A percentile compares a stretch with the other conserved stretches of the same genome.
These are phyloP conservation scores for Ceratina japonica DNA, from an alignment of 1,140 invertebrate species.

Conservation along the genomic window DNA sequence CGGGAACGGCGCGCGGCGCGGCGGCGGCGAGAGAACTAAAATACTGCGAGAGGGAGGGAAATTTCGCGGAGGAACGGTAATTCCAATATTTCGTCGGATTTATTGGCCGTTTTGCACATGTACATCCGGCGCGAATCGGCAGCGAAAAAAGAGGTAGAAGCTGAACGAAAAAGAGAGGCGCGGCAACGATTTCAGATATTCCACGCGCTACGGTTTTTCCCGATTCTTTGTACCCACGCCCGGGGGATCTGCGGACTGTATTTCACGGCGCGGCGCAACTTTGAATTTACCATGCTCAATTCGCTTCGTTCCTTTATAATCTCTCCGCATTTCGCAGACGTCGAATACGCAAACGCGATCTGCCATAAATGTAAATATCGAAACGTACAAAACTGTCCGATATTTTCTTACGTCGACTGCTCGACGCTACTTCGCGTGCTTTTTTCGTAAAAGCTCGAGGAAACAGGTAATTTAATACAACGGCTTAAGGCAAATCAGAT, in stretches of 20 bases:
- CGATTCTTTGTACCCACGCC: background rate
- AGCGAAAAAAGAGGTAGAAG: constrained; percentile 17
- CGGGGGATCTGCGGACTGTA: background rate
- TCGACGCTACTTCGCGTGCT: too few species aligned
- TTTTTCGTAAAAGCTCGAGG: too few species aligned
- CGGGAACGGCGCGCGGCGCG: too few species aligned
- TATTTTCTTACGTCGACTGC: too few species aligned
- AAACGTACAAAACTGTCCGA: too few species aligned
- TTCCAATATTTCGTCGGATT: constrained; percentile 61
- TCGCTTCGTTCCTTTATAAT: background rate
- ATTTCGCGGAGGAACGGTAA: constrained; percentile 40
- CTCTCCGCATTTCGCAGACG: too few species aligned
- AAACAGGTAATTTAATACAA: too few species aligned
- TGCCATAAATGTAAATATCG: too few species aligned
- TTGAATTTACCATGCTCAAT: background rate
- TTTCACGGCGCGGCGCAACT: constrained; percentile 6
- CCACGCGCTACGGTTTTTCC: background rate
- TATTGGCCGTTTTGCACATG: constrained; percentile 61
- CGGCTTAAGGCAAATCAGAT: too few species aligned
- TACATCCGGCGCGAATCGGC: constrained; percentile 53
- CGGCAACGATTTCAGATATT: constrained; percentile 56
- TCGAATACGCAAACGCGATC: too few species aligned
- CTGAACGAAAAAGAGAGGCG: constrained; percentile 17
- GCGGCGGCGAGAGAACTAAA: constrained; percentile 46
- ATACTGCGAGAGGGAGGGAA: constrained; percentile 26